Evolutionary conservation across 92 coral and sea anemone species (phyloP), one percentile per base, ranked within the genome.

Genomic region (Phenganax subtilis): DNA sequence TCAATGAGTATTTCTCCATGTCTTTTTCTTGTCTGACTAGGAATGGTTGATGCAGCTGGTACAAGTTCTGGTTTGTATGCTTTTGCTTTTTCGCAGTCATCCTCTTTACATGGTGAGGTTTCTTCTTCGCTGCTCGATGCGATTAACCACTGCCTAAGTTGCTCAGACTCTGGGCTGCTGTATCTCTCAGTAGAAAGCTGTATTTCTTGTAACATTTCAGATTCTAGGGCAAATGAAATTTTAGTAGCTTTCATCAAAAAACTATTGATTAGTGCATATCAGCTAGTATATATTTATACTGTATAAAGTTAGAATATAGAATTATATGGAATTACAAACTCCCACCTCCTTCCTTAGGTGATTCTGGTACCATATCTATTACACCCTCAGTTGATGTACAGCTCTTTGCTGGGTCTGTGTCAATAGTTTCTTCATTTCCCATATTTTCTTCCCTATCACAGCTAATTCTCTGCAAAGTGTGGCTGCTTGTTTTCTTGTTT

Each of bases 21-120:
- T 60, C 71, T 3, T 60, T 77, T 77, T 47, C 83, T 52, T 64
- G 27, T 62, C 30, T 62, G 74, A 63, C 54, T 17, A 2, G 29
- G 2, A 6, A 61, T 17, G 67, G 44, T 12, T 2, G 30, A 16
- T 20, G 70, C 70, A 20, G 47, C 47, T 37, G 37, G 70, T 64
- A 64, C 29, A 64, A 64, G 70, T 64, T 25, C 29, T 6, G 70
- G 37, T 28, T 64, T 64, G 20, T 44, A 64, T 64, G 44, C 6
- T 44, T 64, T 68, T 10, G 0, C 37, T 28, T 12, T 25, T 29
- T 68, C 30, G 5, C 47, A 37, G 47, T 37, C 47, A 5, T 37
- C 47, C 47, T 37, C 47, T 37, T 37, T 37, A 37, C 47, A 37
- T 17, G 28, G 67, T 61, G 67, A 25, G 7, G 47, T 37, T 6